Percentiles rank a stretch among this genome's conserved stretches.
Evolutionary conservation across 2,113 vertebrate genomes (phyloP).

Genomic region (Neogobius melanostomus): DNA sequence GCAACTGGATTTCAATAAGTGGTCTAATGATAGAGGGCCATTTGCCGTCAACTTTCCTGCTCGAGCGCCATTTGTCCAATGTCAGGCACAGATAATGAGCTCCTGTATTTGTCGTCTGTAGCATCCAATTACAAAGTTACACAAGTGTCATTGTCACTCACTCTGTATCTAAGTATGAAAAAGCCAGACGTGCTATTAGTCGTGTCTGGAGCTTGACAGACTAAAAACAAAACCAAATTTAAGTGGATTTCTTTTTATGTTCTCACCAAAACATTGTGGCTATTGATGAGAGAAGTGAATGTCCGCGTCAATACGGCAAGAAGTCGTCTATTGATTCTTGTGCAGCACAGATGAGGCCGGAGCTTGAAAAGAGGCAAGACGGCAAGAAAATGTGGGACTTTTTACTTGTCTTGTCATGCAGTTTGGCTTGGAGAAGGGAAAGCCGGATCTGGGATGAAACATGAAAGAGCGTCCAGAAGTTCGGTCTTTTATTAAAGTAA

Average conservation of each 20-base stretch:
- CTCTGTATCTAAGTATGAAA: constrained; percentile 1
- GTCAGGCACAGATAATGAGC: constrained; percentile 27
- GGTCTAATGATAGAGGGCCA: constrained; percentile 16
- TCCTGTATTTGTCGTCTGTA: constrained; percentile 23
- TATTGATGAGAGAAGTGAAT: constrained; percentile 54
- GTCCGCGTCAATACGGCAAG: constrained; percentile 57
- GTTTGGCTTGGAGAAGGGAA: constrained; percentile 29
- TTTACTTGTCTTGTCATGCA: constrained; percentile 3
- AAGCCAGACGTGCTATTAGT: neutral
- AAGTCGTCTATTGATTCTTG: constrained; percentile 57
- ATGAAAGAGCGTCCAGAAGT: constrained; percentile 35
- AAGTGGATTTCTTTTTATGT: constrained; percentile 11
- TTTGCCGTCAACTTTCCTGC: constrained; percentile 23
- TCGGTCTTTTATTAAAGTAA: constrained; percentile 39
- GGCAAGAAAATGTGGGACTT: constrained; percentile 8
- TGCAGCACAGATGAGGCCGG: constrained; percentile 27
- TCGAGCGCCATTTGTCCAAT: constrained; percentile 24
- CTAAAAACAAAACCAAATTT: neutral
- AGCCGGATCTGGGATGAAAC: constrained; percentile 21
- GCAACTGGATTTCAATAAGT: constrained; percentile 18
- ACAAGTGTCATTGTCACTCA: constrained; percentile 10
- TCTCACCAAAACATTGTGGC: constrained; percentile 44
- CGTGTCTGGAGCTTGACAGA: neutral
- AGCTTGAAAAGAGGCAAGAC: constrained; percentile 30
- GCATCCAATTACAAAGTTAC: constrained; percentile 26